Evolutionary conservation across 2,797 vertebrate species (phyloP).

Genomic region (Paguma larvata): DNA sequence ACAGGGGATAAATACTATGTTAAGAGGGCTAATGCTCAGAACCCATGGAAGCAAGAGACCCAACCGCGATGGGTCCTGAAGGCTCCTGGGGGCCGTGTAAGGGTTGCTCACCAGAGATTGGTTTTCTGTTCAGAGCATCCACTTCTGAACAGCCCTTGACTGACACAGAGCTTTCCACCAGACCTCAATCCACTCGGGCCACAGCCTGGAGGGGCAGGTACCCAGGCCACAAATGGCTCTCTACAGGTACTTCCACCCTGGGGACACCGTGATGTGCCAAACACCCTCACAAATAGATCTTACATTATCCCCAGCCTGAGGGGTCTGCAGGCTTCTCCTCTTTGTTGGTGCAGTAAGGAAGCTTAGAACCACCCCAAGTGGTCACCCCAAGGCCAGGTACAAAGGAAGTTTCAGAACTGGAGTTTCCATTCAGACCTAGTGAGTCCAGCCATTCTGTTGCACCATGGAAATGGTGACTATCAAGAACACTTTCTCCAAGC

Average conservation of each 20-base stretch:
- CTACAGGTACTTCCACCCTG: neutral
- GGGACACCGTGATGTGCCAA: neutral
- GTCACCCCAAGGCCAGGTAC: neutral
- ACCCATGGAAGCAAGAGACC: conserved; percentile 72
- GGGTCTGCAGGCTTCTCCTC: neutral
- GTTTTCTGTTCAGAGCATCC: conserved; percentile 71
- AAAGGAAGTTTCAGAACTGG: neutral
- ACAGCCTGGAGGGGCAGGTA: neutral
- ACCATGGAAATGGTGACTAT: neutral
- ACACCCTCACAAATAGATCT: neutral
- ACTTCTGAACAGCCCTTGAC: conserved; percentile 70
- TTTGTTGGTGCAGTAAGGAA: neutral
- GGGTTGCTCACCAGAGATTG: conserved; percentile 48
- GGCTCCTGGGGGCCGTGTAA: conserved; percentile 72
- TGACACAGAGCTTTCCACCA: conserved; percentile 35
- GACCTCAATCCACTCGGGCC: neutral
- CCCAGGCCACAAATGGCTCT: neutral
- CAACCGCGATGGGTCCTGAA: conserved; percentile 69
- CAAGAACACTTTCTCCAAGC: neutral
- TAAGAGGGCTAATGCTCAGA: neutral
- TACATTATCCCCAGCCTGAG: neutral
- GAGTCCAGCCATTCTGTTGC: neutral
- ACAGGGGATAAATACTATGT: neutral
- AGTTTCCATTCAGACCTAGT: neutral
- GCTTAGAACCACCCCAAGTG: neutral